A percentile compares a stretch with the other conserved stretches of the same genome.
phyloP scores from a whole-genome alignment of 2,113 vertebrate genomes.

The Leucopsar rothschildi region DNA sequence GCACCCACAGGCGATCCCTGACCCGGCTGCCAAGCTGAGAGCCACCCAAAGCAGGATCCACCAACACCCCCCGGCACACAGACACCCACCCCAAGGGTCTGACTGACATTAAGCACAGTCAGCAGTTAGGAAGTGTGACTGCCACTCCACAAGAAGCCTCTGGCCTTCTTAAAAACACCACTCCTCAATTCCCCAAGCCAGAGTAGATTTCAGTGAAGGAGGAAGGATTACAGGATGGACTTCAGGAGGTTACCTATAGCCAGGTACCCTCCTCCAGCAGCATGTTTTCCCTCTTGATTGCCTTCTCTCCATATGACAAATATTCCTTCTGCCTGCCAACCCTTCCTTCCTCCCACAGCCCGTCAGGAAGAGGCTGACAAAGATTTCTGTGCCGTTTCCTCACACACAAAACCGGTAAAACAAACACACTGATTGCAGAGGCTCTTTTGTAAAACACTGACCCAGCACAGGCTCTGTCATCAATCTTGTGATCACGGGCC shows the following conservation, averaged over 20 bases:
- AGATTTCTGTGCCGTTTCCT: not conserved
- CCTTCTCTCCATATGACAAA: not conserved
- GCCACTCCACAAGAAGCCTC: not conserved
- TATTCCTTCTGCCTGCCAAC: not conserved
- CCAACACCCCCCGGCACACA: not conserved
- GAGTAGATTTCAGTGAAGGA: not conserved
- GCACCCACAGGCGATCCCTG: not conserved
- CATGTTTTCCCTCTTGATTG: accelerated
- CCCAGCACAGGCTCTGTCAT: not conserved
- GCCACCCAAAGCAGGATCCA: not conserved
- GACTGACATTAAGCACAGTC: not conserved
- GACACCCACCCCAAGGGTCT: not conserved
- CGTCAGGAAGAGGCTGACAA: not conserved
- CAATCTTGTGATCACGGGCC: not conserved
- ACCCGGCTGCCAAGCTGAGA: not conserved
- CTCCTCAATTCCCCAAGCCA: not conserved
- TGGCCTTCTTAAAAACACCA: not conserved
- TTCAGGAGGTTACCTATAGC: not conserved
- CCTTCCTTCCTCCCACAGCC: not conserved
- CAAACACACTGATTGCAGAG: not conserved
- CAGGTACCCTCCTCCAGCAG: not conserved
- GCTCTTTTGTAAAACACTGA: not conserved
- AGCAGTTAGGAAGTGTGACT: not conserved
- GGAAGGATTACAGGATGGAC: not conserved
- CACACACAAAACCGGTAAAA: not conserved